Base-by-base conservation (phyloP, 2,797 vertebrate genomes). In the Bovichtus variegatus region DNA sequence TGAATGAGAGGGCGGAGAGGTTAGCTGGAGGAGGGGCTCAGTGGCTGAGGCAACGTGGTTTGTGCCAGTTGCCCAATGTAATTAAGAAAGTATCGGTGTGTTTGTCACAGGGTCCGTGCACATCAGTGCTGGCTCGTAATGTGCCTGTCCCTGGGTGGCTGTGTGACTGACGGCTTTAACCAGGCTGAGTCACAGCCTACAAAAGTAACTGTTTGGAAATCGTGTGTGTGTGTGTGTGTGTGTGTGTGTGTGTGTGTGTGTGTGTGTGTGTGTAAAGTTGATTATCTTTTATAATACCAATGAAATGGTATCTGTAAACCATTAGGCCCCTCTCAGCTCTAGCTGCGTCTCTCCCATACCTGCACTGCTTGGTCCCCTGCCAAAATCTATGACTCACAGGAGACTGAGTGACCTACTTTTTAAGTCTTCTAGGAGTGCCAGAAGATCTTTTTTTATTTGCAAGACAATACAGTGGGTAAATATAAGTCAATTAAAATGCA, bases 381-480 rank as follows among this genome's bases (percentile, higher is more conserved):
- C 94, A 94, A 89, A 83, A 83, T 87, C 89, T 89, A 91, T 95
- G 94, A 95, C 92, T 96, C 94, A 95, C 93, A 87, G 82, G 94
- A 95, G 94, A 94, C 94, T 87, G 87, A 85, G 75, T 95, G 94
- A 95, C 95, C 94, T 95, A 95, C 93, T 95, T 96, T 93, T 85
- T 79, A 86, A 83, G 80, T 92, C 92, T 93, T 94, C 83, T 50
- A 91, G 87, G 92, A 93, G 91, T 91, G 92, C 91, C 92, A 91
- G 89, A 90, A 89, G 81, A 91, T 88, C 51, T 89, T 88, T 88
- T 38, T 91, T 82, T 88, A 72, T 93, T 91, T 92, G 82, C 82
- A 86, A 88, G 87, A 89, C 80, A 89, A 91, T 91, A 79, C 85
- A 80, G 80, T 85, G 83, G 86, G 83, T 94, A 92, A 94, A 94